phyloP scores from a whole-genome alignment of 2,797 vertebrate genomes.

The Chloroceryle amazona region DNA sequence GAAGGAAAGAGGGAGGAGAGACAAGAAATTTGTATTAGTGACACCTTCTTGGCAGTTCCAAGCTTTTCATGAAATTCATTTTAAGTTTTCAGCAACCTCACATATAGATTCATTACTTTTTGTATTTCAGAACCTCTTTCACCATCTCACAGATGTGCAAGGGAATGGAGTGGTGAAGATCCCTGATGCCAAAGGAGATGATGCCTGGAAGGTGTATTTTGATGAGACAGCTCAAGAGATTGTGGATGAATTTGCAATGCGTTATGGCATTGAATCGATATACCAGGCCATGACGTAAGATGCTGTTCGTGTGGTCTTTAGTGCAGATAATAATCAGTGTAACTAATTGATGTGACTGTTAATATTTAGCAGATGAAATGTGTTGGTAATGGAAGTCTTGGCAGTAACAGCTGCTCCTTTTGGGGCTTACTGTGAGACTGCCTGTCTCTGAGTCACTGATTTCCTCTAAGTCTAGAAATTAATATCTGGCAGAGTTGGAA shows the following conservation, averaged over 20 bases:
- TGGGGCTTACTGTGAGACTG: not conserved
- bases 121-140: conserved; percentile 92
- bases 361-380: not conserved
- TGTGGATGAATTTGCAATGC: conserved; percentile 98
- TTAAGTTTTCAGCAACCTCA: not conserved
- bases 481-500: not conserved
- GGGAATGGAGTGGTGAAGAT: conserved; percentile 92
- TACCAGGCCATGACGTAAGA: conserved; percentile 99
- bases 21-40: not conserved
- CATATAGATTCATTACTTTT: not conserved
- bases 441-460: not conserved
- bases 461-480: not conserved
- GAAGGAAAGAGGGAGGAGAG: not conserved
- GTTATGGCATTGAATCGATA: conserved; percentile 97
- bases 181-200: conserved; percentile 93
- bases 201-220: conserved; percentile 97
- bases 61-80: not conserved
- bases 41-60: not conserved
- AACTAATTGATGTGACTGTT: not conserved
- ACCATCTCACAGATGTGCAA: conserved; percentile 93
- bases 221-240: conserved; percentile 97
- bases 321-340: not conserved
- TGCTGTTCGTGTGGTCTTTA: not conserved
- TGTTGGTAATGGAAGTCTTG: not conserved
- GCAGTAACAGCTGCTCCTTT: not conserved